Evolutionary conservation across 2,888 invertebrate genomes (phyloP).

Genomic region (Drosophila meridionalis): DNA sequence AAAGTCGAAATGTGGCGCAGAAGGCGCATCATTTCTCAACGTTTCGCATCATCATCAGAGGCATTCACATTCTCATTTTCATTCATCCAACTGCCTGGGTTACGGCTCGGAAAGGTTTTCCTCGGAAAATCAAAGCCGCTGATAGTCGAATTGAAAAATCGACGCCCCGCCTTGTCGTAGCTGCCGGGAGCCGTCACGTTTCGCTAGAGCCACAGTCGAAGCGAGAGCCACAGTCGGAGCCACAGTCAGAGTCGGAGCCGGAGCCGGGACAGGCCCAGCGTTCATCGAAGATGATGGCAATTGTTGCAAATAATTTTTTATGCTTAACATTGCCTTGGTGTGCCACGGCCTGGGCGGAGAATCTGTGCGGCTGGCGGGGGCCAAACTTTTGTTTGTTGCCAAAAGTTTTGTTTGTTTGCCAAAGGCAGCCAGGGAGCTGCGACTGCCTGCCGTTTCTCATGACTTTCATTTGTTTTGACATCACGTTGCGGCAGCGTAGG

Average conservation of each 20-base stretch:
- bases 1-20: constrained; percentile 38
- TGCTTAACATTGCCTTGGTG: constrained; percentile 59
- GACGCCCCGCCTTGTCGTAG: constrained; percentile 47
- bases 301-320: constrained; percentile 80
- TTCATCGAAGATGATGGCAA: constrained; percentile 69
- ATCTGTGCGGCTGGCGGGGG: constrained; percentile 13
- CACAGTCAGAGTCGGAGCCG: too few relatives aligned
- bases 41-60: constrained; percentile 26
- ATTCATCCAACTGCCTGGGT: constrained; percentile 37
- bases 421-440: constrained; percentile 50
- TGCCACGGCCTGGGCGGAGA: constrained; percentile 8
- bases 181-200: constrained; percentile 69
- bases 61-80: constrained; percentile 42
- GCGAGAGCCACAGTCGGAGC: constrained; percentile 1
- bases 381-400: constrained; percentile 75
- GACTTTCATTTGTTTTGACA: constrained; percentile 79
- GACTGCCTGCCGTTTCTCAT: constrained; percentile 63
- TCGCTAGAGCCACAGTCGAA: constrained; percentile 25
- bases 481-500: constrained; percentile 64
- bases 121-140: constrained; percentile 62
- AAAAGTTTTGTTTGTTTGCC: constrained; percentile 73
- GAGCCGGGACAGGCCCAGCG: constrained; percentile 9
- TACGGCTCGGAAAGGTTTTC: constrained; percentile 37
- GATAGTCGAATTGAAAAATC: constrained; percentile 70
- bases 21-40: constrained; percentile 29